Conservation (phyloP, 2,797 vertebrate species). For the Sardinella longiceps region DNA sequence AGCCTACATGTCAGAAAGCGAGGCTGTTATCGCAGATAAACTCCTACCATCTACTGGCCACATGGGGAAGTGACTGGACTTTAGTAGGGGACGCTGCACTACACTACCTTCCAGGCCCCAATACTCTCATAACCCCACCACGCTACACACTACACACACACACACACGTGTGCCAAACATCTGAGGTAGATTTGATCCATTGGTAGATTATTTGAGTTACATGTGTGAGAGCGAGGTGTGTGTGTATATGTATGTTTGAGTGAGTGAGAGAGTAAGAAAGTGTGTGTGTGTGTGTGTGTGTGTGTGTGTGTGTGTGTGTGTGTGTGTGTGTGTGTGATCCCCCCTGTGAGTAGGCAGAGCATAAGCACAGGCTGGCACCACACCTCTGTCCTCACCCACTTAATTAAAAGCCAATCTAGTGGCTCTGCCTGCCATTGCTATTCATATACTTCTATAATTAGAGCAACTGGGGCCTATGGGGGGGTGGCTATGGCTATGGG, state of each 20-base stretch:
- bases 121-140: neutral
- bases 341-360: neutral
- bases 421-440: slow-evolving; percentile 4
- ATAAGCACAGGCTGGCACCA: slow-evolving; percentile 25
- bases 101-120: neutral
- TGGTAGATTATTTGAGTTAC: too few relatives aligned
- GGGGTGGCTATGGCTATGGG: neutral
- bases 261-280: neutral
- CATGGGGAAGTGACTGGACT: slow-evolving; percentile 15
- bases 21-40: slow-evolving; percentile 10
- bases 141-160: neutral
- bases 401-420: slow-evolving; percentile 51
- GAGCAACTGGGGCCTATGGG: neutral
- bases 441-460: slow-evolving; percentile 15
- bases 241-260: neutral
- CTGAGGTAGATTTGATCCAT: too few relatives aligned
- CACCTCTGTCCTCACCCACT: slow-evolving; percentile 42
- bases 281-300: slow-evolving; percentile 13
- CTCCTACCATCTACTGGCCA: slow-evolving; percentile 30
- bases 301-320: neutral
- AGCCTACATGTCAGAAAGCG: neutral
- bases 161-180: too few relatives aligned
- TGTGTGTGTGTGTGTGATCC: neutral
- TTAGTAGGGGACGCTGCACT: neutral
- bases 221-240: too few relatives aligned